Base-by-base conservation (phyloP, 2,113 vertebrate genomes). In the Sapayoa aenigma region DNA sequence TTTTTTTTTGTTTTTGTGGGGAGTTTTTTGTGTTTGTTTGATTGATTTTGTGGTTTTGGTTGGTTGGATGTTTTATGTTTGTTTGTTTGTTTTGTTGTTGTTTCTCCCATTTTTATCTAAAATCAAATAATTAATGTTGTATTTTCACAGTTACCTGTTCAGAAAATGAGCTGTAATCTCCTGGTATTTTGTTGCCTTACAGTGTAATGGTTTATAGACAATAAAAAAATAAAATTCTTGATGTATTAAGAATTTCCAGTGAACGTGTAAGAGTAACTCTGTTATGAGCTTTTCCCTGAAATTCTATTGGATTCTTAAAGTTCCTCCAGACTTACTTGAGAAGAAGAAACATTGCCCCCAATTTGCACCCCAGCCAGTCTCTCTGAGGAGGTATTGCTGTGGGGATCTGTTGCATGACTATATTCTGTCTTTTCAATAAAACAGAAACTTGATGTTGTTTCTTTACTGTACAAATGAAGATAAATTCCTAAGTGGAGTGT, bases 401-500 rank as follows among this genome's bases (percentile, higher is more conserved):
- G 31, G 59, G 75, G 55, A 62, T 96, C 69, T 79, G 25, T 73
- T 86, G 22, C 71, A 46, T 83, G 62, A 67, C 35, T 77, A 10
- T 60, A 77, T 75, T 81, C 41, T 71, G 20, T 31, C 49, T 87
- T 88, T 91, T 77, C 67, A 85, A 65, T 94, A 66, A 68, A 91
- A 14, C 37, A 84, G 84, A 93, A 92, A 93, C 9, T 62, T 47
- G 28, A 2, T 74, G 72, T 19, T 60, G 59, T 85, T 94, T 66
- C 82, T 81, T 84, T 92, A 83, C 71, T 95, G 85, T 85, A 71
- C 79, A 78, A 87, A 68, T 1, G 8, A 85, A 93, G 94, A 78
- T 67, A 93, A 72, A 52, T 93, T 97, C 82, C 79, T 96, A 85
- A 94, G 81, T 88, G 47, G 71, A 93, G 91, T 89, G 58, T 63